Percentiles rank a stretch among this genome's conserved stretches.
Conservation (phyloP, 1,140 invertebrate species). For the Aphidius ervi region DNA sequence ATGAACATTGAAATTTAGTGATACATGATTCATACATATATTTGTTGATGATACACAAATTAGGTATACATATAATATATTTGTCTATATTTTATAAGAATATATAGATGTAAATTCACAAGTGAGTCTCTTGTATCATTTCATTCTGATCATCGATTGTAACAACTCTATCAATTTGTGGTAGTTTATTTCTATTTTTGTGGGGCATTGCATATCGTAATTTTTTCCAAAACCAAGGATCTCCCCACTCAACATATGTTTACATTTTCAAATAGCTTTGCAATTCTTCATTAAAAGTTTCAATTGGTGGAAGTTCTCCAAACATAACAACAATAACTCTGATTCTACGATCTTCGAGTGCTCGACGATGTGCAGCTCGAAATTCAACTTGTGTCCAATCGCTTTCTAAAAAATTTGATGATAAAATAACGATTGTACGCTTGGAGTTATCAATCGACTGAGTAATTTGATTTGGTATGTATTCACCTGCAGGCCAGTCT, state of each 20-base stretch:
- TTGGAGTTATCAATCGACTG: slow-evolving; percentile 73
- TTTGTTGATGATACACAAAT: too few relatives aligned
- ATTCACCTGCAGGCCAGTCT: slow-evolving; percentile 74
- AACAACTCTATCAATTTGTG: too few relatives aligned
- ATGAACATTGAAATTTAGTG: too few relatives aligned
- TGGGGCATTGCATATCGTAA: slow-evolving; percentile 57
- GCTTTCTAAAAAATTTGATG: slow-evolving; percentile 76
- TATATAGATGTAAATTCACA: too few relatives aligned
- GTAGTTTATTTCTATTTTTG: too few relatives aligned
- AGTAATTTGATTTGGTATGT: slow-evolving; percentile 75
- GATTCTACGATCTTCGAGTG: slow-evolving; percentile 68
- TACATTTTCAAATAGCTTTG: slow-evolving; percentile 75
- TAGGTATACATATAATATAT: too few relatives aligned
- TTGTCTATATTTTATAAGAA: too few relatives aligned
- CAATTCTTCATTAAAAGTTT: slow-evolving; percentile 69
- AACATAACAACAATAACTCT: slow-evolving; percentile 76
- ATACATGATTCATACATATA: too few relatives aligned
- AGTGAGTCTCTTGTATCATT: too few relatives aligned
- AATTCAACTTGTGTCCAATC: slow-evolving; percentile 87
- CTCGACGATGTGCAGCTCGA: slow-evolving; percentile 70
- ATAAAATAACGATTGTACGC: slow-evolving; percentile 78
- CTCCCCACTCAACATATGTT: slow-evolving; percentile 81
- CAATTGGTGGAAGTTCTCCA: slow-evolving; percentile 64
- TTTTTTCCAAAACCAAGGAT: slow-evolving; percentile 84
- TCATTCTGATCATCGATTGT: too few relatives aligned